A percentile compares a stretch with the other conserved stretches of the same genome.
Evolutionary conservation across 2,888 invertebrate genomes (phyloP).

Genomic region (Deilephila elpenor): DNA sequence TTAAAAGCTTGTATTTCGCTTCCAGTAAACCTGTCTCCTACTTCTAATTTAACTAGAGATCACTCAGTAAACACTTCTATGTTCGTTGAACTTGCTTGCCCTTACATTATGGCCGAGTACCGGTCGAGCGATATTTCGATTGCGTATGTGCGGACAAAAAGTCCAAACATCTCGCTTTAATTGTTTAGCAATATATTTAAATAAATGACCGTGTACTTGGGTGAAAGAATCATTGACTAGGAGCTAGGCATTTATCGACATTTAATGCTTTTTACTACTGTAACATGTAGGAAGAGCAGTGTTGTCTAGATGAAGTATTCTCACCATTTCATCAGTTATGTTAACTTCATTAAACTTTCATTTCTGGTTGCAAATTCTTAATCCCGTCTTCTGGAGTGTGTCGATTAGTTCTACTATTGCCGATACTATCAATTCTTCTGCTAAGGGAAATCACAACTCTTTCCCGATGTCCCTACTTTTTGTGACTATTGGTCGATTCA

Average conservation of each 20-base stretch:
- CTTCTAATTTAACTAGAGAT: background rate
- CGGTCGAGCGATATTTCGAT: constrained; percentile 12
- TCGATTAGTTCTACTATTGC: too few species aligned
- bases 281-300: background rate
- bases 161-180: constrained; percentile 5
- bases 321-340: too few species aligned
- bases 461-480: too few species aligned
- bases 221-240: background rate
- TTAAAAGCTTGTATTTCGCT: background rate
- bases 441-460: too few species aligned
- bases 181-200: constrained; percentile 23
- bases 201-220: background rate
- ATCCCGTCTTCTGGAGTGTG: too few species aligned
- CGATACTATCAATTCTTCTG: too few species aligned
- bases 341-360: too few species aligned
- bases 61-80: background rate
- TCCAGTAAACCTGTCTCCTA: background rate
- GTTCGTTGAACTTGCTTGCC: constrained; percentile 4
- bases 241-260: background rate
- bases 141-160: background rate
- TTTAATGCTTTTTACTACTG: background rate
- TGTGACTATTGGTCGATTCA: too few species aligned
- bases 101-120: background rate
- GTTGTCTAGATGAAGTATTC: too few species aligned
- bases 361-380: too few species aligned